Percentiles rank a stretch among this genome's conserved stretches.
These are phyloP conservation scores for Leptinotarsa haldemani DNA, from an alignment of 2,888 invertebrate genomes.

Conservation along the genomic window DNA sequence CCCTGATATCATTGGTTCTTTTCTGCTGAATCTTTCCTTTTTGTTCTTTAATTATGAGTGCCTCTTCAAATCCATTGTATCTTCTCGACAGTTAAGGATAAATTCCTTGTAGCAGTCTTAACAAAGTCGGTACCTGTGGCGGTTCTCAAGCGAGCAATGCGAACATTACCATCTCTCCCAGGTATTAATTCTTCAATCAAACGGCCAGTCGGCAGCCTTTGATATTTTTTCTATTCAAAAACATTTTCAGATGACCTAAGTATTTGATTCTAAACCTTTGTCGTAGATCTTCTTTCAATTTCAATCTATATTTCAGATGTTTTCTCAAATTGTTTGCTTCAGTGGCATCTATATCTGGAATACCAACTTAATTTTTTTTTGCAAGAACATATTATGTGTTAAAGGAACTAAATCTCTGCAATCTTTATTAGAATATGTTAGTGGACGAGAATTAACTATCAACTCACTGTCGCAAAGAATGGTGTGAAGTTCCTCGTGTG, in stretches of 20 bases:
- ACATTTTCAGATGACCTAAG: slow-evolving; percentile 23
- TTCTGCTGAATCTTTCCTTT: too few relatives aligned
- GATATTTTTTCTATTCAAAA: background rate
- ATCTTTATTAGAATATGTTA: too few relatives aligned
- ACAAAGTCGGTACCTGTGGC: background rate
- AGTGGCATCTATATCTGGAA: slow-evolving; percentile 29
- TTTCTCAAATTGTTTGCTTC: slow-evolving; percentile 22
- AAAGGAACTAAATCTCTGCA: too few relatives aligned
- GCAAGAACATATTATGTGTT: too few relatives aligned
- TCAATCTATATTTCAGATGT: too few relatives aligned
- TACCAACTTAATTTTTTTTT: slow-evolving; percentile 21
- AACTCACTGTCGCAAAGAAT: too few relatives aligned
- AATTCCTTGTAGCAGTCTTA: background rate
- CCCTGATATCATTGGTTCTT: too few relatives aligned
- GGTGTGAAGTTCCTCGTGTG: too few relatives aligned
- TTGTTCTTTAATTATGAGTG: too few relatives aligned
- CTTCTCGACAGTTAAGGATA: background rate
- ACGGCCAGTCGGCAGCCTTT: background rate
- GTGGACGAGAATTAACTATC: too few relatives aligned
- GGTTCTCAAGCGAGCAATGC: slow-evolving; percentile 24
- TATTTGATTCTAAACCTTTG: slow-evolving; percentile 26
- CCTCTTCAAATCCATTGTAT: background rate
- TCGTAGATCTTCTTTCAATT: too few relatives aligned
- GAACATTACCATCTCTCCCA: slow-evolving; percentile 18
- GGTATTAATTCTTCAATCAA: slow-evolving; percentile 21